Percentiles rank a stretch among this genome's conserved stretches.
phyloP scores from a whole-genome alignment of 2,113 vertebrate species.

The Mellivora capensis region DNA sequence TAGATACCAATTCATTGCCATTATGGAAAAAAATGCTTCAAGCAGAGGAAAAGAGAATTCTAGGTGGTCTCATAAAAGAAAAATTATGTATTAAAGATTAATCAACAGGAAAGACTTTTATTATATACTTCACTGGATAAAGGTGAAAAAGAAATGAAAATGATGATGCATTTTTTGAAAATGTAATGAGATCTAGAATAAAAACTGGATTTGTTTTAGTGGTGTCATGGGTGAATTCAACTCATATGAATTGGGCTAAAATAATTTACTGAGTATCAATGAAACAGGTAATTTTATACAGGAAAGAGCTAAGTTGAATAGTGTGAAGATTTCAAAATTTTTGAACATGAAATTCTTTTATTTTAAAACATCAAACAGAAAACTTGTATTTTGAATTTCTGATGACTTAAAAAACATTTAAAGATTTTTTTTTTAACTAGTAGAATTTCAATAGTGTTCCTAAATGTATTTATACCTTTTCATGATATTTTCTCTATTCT shows the following conservation, averaged over 20 bases:
- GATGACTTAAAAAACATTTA: not conserved
- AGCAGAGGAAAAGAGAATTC: conserved; percentile 20
- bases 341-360: not conserved
- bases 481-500: not conserved
- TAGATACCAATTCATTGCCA: conserved; percentile 11
- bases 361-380: not conserved
- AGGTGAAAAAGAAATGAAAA: not conserved
- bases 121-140: not conserved
- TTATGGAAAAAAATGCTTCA: not conserved
- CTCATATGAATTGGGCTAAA: not conserved
- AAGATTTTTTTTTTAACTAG: not conserved
- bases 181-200: not conserved
- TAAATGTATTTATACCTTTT: not conserved
- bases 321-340: not conserved
- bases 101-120: not conserved
- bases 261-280: not conserved
- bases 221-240: not conserved
- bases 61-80: not conserved
- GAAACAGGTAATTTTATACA: not conserved
- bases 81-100: not conserved
- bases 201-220: not conserved
- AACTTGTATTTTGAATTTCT: not conserved
- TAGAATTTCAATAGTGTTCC: not conserved
- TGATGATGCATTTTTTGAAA: not conserved
- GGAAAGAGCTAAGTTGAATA: not conserved